phyloP scores from a whole-genome alignment of 37 sponge, comb jelly and placozoan genomes.

The Ephydatia muelleri region DNA sequence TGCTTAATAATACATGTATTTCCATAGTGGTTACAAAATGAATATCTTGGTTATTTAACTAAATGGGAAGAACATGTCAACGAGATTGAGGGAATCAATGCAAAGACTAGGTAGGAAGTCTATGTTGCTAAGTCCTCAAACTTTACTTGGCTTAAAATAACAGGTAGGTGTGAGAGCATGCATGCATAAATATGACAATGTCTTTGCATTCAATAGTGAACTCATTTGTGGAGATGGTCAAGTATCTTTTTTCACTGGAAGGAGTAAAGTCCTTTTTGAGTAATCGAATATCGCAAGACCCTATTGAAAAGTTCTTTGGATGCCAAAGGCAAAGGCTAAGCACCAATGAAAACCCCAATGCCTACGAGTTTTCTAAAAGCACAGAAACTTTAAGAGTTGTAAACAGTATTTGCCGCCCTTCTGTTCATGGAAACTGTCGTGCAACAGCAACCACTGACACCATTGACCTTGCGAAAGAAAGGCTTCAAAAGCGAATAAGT shows the following conservation, averaged over 20 bases:
- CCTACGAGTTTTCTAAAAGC: constrained; percentile 1
- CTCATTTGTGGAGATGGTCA: constrained; percentile 16
- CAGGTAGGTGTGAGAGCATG: constrained; percentile 7
- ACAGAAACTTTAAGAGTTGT: constrained; percentile 4
- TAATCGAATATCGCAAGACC: constrained; percentile 25
- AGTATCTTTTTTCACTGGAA: neutral
- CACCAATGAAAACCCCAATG: constrained; percentile 16
- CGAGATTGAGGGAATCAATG: neutral
- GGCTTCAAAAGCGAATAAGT: neutral
- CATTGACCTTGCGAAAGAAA: neutral
- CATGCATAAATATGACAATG: neutral
- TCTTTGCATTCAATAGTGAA: constrained; percentile 1
- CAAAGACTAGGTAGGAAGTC: neutral
- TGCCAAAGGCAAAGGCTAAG: constrained; percentile 15
- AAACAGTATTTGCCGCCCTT: neutral
- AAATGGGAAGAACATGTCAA: constrained; percentile 5
- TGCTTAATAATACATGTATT: neutral
- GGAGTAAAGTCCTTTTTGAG: constrained; percentile 1
- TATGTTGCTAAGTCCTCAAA: constrained; percentile 6
- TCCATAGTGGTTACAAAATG: constrained; percentile 8
- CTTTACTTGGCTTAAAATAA: constrained; percentile 19
- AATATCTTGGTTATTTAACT: neutral
- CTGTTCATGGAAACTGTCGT: constrained; percentile 13
- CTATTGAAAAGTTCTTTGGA: constrained; percentile 34
- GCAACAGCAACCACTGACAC: neutral